These are phyloP conservation scores for Apteryx mantelli DNA, from an alignment of 2,113 vertebrate species.

Conservation along the genomic window DNA sequence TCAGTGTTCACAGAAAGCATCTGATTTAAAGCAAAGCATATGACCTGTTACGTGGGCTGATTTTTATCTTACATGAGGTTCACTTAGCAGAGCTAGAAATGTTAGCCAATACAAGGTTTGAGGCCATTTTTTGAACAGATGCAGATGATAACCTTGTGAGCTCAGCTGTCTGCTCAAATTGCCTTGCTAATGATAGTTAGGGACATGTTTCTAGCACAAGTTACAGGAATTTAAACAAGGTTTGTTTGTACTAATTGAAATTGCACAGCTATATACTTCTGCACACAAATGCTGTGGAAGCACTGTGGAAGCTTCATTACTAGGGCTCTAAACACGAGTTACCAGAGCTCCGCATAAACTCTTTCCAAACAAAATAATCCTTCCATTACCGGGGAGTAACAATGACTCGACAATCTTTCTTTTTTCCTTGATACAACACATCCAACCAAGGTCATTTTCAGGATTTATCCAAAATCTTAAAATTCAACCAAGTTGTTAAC, in stretches of 20 bases:
- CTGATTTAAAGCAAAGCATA: slow-evolving; percentile 22
- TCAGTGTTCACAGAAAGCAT: not conserved
- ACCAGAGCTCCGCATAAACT: not conserved
- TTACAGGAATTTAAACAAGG: not conserved
- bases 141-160: slow-evolving; percentile 49
- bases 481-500: not conserved
- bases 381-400: not conserved
- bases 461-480: not conserved
- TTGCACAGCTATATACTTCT: not conserved
- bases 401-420: not conserved
- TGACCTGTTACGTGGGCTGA: not conserved
- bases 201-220: not conserved
- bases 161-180: slow-evolving; percentile 12
- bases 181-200: not conserved
- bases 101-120: slow-evolving; percentile 7
- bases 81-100: slow-evolving; percentile 33
- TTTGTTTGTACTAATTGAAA: slow-evolving; percentile 6
- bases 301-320: fast-evolving
- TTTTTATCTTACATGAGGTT: slow-evolving; percentile 32
- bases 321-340: not conserved
- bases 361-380: not conserved
- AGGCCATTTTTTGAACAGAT: not conserved
- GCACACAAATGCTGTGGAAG: not conserved
- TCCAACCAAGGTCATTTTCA: not conserved
- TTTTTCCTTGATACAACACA: not conserved